Evolutionary conservation across 2,797 vertebrate genomes (phyloP).

Genomic region (Chelon labrosus): DNA sequence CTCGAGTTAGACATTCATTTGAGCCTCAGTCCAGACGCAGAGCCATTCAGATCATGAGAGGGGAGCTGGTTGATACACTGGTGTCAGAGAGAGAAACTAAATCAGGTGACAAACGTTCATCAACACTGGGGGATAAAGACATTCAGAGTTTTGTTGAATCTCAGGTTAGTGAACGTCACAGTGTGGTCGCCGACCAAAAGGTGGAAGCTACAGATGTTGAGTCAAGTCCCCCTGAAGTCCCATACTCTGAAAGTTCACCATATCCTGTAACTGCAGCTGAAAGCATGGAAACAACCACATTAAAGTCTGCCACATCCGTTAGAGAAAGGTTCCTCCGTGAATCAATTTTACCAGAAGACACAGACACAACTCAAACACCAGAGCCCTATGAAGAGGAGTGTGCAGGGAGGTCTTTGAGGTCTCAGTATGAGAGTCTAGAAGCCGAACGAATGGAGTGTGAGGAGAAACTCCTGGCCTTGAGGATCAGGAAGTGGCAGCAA

Average conservation of each 20-base stretch:
- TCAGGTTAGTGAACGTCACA: slow-evolving; percentile 26
- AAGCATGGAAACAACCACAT: slow-evolving; percentile 19
- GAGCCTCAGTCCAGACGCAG: slow-evolving; percentile 82
- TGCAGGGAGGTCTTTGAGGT: slow-evolving; percentile 64
- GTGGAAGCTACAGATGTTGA: slow-evolving; percentile 47
- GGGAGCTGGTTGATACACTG: slow-evolving; percentile 70
- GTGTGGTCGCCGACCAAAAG: slow-evolving; percentile 36
- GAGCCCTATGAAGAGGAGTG: slow-evolving; percentile 35
- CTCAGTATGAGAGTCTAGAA: slow-evolving; percentile 75
- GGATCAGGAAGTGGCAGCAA: slow-evolving; percentile 80
- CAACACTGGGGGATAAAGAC: slow-evolving; percentile 27
- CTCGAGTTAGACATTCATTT: slow-evolving; percentile 77
- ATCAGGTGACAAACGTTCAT: slow-evolving; percentile 20
- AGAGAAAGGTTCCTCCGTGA: slow-evolving; percentile 61
- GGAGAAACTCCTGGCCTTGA: slow-evolving; percentile 76
- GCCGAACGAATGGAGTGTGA: slow-evolving; percentile 75
- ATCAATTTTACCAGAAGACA: slow-evolving; percentile 29
- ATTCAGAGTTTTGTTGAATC: slow-evolving; percentile 31
- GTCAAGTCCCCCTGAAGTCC: slow-evolving; percentile 35
- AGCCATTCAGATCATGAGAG: slow-evolving; percentile 81
- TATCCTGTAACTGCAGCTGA: slow-evolving; percentile 36
- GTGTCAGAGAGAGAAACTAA: slow-evolving; percentile 21
- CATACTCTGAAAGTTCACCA: slow-evolving; percentile 53
- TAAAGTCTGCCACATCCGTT: slow-evolving; percentile 40
- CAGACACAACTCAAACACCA: slow-evolving; percentile 15